A percentile compares a stretch with the other conserved stretches of the same genome.
Conservation (phyloP, 2,113 vertebrate genomes). For the Coptodon rendalli region DNA sequence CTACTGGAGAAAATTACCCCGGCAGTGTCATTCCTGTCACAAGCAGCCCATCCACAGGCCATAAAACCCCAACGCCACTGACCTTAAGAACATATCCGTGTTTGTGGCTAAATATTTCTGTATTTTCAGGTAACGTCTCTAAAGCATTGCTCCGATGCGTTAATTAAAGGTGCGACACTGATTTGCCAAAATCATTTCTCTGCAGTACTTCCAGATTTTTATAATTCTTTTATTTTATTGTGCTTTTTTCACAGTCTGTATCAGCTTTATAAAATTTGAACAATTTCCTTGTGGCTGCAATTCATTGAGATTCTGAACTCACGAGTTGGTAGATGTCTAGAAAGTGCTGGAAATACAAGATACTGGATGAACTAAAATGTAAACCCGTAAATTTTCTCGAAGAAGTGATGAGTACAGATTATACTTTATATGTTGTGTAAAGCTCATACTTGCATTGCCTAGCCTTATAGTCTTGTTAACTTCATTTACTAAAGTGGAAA, state of each 20-base stretch:
- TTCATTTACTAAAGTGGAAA: not conserved
- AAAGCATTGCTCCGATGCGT: fast-evolving
- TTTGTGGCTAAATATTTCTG: not conserved
- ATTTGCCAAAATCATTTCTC: not conserved
- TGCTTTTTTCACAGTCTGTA: not conserved
- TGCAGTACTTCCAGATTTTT: not conserved
- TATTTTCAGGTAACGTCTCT: not conserved
- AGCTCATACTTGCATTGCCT: not conserved
- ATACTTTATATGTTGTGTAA: not conserved
- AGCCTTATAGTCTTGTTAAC: not conserved
- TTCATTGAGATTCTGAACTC: not conserved
- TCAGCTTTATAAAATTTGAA: not conserved
- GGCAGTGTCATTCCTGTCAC: slow-evolving; percentile 17
- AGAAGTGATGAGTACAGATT: not conserved
- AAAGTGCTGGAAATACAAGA: not conserved
- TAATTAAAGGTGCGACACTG: not conserved
- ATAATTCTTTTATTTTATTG: not conserved
- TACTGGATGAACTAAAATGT: not conserved
- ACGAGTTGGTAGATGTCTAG: not conserved
- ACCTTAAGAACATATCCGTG: not conserved
- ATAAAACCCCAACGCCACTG: not conserved
- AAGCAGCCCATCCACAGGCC: not conserved
- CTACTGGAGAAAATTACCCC: slow-evolving; percentile 15
- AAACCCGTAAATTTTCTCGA: not conserved
- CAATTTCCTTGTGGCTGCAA: not conserved